These are phyloP conservation scores for Pseudococcus viburni DNA, from an alignment of 2,888 invertebrate species.

Conservation along the genomic window DNA sequence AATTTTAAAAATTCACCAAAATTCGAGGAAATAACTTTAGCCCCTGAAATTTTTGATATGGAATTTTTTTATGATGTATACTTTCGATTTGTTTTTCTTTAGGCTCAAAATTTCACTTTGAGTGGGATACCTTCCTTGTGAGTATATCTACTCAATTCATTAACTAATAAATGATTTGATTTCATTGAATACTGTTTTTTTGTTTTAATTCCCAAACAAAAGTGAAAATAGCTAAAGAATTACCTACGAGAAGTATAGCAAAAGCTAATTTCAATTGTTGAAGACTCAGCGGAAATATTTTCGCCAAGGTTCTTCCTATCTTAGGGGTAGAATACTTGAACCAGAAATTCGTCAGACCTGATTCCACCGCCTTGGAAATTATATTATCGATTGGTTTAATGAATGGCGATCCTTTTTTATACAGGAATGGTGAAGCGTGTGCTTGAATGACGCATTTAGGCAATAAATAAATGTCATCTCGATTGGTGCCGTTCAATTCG, in stretches of 20 bases:
- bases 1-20: no score
- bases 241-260: slow-evolving; percentile 40
- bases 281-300: slow-evolving; percentile 47
- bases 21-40: no score
- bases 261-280: slow-evolving; percentile 55
- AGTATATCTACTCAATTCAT: no score
- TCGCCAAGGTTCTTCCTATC: background rate
- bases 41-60: no score
- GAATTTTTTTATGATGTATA: no score
- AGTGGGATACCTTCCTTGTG: no score
- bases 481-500: slow-evolving; percentile 40
- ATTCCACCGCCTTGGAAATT: slow-evolving; percentile 53
- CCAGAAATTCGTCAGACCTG: slow-evolving; percentile 60
- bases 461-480: slow-evolving; percentile 58
- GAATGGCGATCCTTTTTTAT: slow-evolving; percentile 60
- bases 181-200: no score
- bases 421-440: slow-evolving; percentile 63
- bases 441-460: slow-evolving; percentile 65
- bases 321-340: slow-evolving; percentile 65
- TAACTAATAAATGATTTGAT: no score
- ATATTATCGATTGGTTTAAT: slow-evolving; percentile 52
- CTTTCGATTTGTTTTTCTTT: no score
- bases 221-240: background rate
- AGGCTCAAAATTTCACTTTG: no score
- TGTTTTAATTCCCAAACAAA: slow-evolving; percentile 14